Evolutionary conservation across 2,797 vertebrate genomes (phyloP), one percentile per base, ranked within the genome.

Genomic region (Myiotriccus ornatus): DNA sequence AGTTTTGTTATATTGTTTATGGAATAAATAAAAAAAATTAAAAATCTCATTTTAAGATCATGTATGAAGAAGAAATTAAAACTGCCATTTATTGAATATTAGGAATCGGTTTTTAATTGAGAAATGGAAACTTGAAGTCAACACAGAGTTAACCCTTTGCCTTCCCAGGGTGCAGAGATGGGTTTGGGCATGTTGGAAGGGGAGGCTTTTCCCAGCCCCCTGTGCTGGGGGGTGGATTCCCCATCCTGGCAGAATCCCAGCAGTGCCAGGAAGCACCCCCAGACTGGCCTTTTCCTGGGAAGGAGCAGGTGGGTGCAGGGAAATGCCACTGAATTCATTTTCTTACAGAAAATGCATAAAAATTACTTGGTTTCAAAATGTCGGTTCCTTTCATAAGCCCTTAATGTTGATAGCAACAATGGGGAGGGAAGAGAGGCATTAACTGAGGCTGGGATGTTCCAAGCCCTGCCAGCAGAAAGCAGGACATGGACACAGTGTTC

Each of bases 1-100:
- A 99, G 99, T 99, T 99, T 99, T 99, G 99, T 99, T 99, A 99
- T 99, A 99, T 99, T 99, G 99, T 99, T 99, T 99, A 99, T 99
- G 99, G 99, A 99, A 99, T 99, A 99, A 99, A 99, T 99, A 99
- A 99, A 99, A 99, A 98, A 99, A 99, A 98, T 98, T 99, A 94
- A 99, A 99, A 99, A 98, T 98, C 98, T 98, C 99, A 99, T 99
- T 99, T 99, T 99, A 99, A 99, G 99, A 99, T 99, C 98, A 98
- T 98, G 97, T 99, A 98, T 98, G 98, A 98, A 98, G 93, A 98
- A 98, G 97, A 98, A 92, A 97, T 96, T 93, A 97, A 95, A 97
- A 96, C 93, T 96, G 92, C 92, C 94, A 2, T 94, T 97, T 97
- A 87, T 80, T 96, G 90, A 95, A 19, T 76, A 91, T 69, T 87